A percentile compares a stretch with the other conserved stretches of the same genome.
phyloP scores from a whole-genome alignment of 92 coral and sea anemone species.

The Chrysogorgia sp. region DNA sequence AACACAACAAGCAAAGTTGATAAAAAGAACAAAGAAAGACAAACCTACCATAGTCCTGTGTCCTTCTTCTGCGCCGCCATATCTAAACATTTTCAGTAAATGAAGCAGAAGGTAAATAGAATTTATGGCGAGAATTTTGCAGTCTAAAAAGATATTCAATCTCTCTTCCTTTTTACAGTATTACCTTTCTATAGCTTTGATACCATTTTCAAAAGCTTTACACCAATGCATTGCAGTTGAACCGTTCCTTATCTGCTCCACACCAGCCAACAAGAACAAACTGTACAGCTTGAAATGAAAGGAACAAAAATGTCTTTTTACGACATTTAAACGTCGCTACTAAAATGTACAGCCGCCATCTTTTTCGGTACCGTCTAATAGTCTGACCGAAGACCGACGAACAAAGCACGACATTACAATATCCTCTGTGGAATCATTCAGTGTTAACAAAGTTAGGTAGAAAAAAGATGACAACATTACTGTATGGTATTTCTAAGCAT shows the following conservation, averaged over 20 bases:
- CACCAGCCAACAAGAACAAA: conserved; percentile 76
- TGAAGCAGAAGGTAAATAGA: background rate
- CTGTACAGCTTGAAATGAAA: conserved; percentile 78
- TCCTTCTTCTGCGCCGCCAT: conserved; percentile 94
- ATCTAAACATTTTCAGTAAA: conserved; percentile 46
- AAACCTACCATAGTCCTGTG: conserved; percentile 88
- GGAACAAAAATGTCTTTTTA: background rate
- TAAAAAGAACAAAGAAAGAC: background rate
- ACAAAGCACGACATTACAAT: too few relatives aligned
- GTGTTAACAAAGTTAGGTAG: too few relatives aligned
- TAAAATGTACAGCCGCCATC: too few relatives aligned
- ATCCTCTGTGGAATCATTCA: too few relatives aligned
- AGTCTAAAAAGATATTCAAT: background rate
- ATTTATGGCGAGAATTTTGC: background rate
- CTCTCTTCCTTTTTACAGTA: background rate
- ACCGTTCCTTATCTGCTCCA: conserved; percentile 62
- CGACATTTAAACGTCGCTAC: background rate
- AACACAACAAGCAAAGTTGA: background rate
- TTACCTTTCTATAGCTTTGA: conserved; percentile 86
- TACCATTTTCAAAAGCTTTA: conserved; percentile 71
- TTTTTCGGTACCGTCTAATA: too few relatives aligned
- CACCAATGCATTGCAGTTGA: conserved; percentile 75
- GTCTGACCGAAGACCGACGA: too few relatives aligned
- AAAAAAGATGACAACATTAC: too few relatives aligned
- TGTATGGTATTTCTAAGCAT: too few relatives aligned